Percentiles rank a stretch among this genome's conserved stretches.
Conservation (phyloP, 2,797 vertebrate species). For the Aphelocoma californica region DNA sequence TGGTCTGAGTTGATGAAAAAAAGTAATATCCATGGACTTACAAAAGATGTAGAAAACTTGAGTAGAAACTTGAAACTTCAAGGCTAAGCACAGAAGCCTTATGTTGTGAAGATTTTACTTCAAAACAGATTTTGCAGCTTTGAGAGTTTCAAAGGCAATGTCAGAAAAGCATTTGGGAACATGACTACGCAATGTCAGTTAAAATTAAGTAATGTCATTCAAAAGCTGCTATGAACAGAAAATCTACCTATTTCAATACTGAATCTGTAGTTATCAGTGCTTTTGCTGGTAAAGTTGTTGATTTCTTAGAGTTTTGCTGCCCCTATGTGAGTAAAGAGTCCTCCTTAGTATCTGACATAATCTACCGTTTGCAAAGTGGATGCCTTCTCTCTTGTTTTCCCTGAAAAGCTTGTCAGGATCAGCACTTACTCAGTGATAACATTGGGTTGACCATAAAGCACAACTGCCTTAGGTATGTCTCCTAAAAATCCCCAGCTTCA, state of each 20-base stretch:
- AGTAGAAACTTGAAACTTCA: neutral
- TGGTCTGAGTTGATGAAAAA: neutral
- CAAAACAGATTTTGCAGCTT: neutral
- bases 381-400: neutral
- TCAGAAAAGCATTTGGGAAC: neutral
- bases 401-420: neutral
- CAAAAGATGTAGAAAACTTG: neutral
- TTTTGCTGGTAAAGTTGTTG: neutral
- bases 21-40: neutral
- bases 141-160: neutral
- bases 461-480: neutral
- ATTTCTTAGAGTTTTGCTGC: neutral
- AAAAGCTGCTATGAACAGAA: neutral
- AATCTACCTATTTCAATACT: neutral
- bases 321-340: neutral
- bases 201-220: neutral
- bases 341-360: neutral
- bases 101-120: neutral
- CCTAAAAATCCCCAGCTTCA: rapidly evolving
- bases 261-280: neutral
- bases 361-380: neutral
- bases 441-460: neutral
- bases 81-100: neutral
- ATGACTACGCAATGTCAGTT: neutral
- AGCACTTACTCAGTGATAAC: neutral